A percentile compares a stretch with the other conserved stretches of the same genome.
These are phyloP conservation scores for Lethenteron reissneri DNA, from an alignment of 2,113 vertebrate genomes.

Conservation along the genomic window DNA sequence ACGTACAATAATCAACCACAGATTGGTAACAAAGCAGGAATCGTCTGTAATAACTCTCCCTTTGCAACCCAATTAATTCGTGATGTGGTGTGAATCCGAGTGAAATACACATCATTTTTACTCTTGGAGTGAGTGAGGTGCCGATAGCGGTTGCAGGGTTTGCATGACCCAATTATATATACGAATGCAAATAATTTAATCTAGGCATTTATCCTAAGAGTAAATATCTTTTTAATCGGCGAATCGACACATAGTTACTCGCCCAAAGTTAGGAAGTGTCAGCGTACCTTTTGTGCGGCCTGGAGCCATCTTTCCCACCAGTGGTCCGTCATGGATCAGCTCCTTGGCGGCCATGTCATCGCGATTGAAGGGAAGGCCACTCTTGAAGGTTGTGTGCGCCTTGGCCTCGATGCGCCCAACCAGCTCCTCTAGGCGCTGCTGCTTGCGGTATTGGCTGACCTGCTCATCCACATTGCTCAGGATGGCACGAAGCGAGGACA, in stretches of 20 bases:
- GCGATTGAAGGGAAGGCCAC: slow-evolving; percentile 46
- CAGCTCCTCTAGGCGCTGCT: slow-evolving; percentile 48
- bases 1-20: too few relatives aligned
- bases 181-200: neutral
- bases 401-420: slow-evolving; percentile 54
- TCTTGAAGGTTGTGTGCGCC: slow-evolving; percentile 50
- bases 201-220: neutral
- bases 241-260: neutral
- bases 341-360: slow-evolving; percentile 41
- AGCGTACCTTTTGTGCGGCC: slow-evolving; percentile 58
- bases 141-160: neutral
- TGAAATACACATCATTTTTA: neutral
- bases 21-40: too few relatives aligned
- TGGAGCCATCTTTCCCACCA: slow-evolving; percentile 71
- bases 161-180: neutral
- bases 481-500: slow-evolving; percentile 45
- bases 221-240: neutral
- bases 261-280: neutral
- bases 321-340: slow-evolving; percentile 42
- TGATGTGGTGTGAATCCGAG: too few relatives aligned
- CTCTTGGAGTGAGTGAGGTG: neutral
- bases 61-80: too few relatives aligned
- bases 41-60: too few relatives aligned
- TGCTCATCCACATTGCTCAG: slow-evolving; percentile 54
- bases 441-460: slow-evolving; percentile 53